A percentile compares a stretch with the other conserved stretches of the same genome.
phyloP scores from a whole-genome alignment of 2,888 invertebrate genomes.

The Cremastinae sp. region DNA sequence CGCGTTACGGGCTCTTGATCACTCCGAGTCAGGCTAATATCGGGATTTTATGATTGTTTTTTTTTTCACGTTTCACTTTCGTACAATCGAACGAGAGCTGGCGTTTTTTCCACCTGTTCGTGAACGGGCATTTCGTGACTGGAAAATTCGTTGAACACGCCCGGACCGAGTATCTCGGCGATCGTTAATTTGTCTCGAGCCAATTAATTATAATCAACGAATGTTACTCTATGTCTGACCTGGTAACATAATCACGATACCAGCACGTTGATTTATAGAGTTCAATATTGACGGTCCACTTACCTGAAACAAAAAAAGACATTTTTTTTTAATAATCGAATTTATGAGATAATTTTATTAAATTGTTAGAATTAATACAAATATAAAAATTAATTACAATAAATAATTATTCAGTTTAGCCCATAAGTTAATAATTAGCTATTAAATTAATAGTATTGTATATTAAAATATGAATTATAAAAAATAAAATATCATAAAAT shows the following conservation, averaged over 20 bases:
- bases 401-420: too few relatives aligned
- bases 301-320: constrained; percentile 66
- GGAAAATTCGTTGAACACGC: not conserved
- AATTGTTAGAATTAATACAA: too few relatives aligned
- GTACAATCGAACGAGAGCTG: too few relatives aligned
- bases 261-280: constrained; percentile 45
- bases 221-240: constrained; percentile 56
- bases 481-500: too few relatives aligned
- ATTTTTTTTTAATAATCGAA: not conserved
- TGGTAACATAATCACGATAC: constrained; percentile 60
- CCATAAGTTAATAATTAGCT: too few relatives aligned
- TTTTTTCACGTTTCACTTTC: constrained; percentile 1
- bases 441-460: too few relatives aligned
- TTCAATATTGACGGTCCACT: constrained; percentile 63
- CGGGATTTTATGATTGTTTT: not conserved
- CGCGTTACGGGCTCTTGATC: constrained; percentile 29
- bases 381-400: too few relatives aligned
- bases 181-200: not conserved
- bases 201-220: not conserved
- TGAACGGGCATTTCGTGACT: not conserved
- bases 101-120: not conserved
- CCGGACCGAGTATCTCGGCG: not conserved
- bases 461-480: too few relatives aligned
- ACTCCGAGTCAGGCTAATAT: not conserved
- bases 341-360: too few relatives aligned